phyloP scores from a whole-genome alignment of 2,888 invertebrate genomes.

The Ferdinandea cuprea region DNA sequence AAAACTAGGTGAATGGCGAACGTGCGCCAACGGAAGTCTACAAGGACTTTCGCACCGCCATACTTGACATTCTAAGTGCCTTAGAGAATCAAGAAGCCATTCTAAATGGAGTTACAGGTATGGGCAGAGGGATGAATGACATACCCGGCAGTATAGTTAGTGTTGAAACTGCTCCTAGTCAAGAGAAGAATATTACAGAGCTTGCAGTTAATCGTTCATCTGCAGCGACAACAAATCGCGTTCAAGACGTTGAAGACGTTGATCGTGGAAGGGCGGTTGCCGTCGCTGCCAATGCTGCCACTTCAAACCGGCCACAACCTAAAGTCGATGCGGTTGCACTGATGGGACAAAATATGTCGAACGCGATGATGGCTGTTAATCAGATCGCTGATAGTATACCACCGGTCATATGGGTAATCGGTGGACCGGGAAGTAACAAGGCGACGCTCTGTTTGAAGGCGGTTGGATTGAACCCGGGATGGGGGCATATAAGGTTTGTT shows the following conservation, averaged over 20 bases:
- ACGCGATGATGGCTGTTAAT: conserved; percentile 75
- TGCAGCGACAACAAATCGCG: conserved; percentile 64
- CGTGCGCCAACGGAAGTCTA: conserved; percentile 93
- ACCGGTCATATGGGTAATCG: conserved; percentile 87
- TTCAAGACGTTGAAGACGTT: conserved; percentile 75
- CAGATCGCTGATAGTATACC: conserved; percentile 77
- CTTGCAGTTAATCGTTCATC: conserved; percentile 75
- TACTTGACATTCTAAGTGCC: conserved; percentile 89
- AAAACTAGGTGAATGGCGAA: conserved; percentile 91
- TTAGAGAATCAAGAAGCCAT: conserved; percentile 87
- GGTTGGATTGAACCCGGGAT: conserved; percentile 87
- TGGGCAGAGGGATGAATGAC: conserved; percentile 84
- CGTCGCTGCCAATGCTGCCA: not conserved
- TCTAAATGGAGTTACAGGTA: conserved; percentile 86
- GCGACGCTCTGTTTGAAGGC: conserved; percentile 90
- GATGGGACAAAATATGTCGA: conserved; percentile 72
- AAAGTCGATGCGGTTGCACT: conserved; percentile 75
- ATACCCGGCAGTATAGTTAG: conserved; percentile 87
- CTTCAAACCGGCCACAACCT: not conserved
- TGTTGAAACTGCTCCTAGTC: conserved; percentile 85
- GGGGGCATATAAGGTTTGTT: conserved; percentile 88
- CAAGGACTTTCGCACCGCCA: conserved; percentile 91
- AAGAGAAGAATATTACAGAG: conserved; percentile 81
- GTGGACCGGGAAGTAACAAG: conserved; percentile 97
- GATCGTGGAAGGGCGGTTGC: not conserved